Evolutionary conservation across 1,140 invertebrate genomes (phyloP), one percentile per base, ranked within the genome.

Genomic region (Pectinophora gossypiella): DNA sequence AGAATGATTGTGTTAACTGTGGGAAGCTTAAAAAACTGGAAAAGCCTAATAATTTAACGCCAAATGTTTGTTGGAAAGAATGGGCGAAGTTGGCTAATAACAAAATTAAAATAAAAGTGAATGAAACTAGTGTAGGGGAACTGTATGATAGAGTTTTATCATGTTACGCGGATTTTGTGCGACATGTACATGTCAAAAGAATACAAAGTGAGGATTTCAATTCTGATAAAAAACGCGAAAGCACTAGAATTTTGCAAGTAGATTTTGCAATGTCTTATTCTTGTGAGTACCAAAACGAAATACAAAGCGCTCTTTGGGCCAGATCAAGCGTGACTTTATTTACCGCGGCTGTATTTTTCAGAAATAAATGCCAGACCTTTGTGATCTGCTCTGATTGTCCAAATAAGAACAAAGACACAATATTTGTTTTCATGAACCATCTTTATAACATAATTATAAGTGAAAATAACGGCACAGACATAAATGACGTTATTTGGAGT

Each of bases 251-350:
- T 15, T 21, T 48, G 15, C 27, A 48, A n/a, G 18, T 48, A 9
- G 47, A 48, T 20, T 48, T 48, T 35, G 23, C 47, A 36, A 48
- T 48, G 47, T 48, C 47, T 1, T 48, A 19, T 16, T 36, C 27
- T 19, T 48, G 47, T 19, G 47, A 48, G 12, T 48, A 48, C 18
- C 47, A 46, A 46, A 48, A 48, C 36, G 47, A 48, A 35, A 48
- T 32, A 9, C 27, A 32, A 35, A 36, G 23, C 21, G 47, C 35
- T 10, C 19, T 48, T 7, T 36, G 47, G 47, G 27, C 47, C 10
- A 18, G 47, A n/a, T 23, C 16, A 35, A 48, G 47, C 18, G 47
- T 48, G 10, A 18, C 19, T n/a, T 36, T 48, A 21, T 48, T 48
- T 22, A 48, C 47, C 15, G 32, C 47, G 6, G 47, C 47, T 3